Conservation (phyloP, 1,140 invertebrate species). For the Megalonaias nervosa region DNA sequence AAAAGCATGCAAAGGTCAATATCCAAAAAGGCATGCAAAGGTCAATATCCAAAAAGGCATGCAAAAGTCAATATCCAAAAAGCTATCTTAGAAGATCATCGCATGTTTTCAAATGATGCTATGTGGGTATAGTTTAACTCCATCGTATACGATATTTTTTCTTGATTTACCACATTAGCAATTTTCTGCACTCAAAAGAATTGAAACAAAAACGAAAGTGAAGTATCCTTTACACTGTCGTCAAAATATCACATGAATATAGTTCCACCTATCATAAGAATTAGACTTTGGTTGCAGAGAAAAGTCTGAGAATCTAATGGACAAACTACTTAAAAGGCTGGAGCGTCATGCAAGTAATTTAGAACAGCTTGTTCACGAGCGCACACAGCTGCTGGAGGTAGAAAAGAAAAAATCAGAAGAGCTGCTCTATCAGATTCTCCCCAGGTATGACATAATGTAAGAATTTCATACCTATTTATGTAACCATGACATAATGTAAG, state of each 20-base stretch:
- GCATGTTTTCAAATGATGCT: too few species aligned
- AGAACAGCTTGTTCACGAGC: constrained; percentile 89
- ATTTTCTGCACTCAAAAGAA: neutral
- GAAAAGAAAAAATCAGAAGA: constrained; percentile 95
- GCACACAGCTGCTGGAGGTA: constrained; percentile 90
- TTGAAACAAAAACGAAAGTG: neutral
- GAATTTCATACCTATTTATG: neutral
- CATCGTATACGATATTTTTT: neutral
- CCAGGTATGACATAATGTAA: constrained; percentile 76
- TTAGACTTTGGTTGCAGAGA: neutral
- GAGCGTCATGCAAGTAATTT: constrained; percentile 96
- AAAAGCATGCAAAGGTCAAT: too few species aligned
- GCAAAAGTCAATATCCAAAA: too few species aligned
- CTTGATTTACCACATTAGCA: neutral
- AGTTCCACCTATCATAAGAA: neutral
- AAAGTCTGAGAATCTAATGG: constrained; percentile 81
- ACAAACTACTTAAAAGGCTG: constrained; percentile 94
- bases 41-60: too few species aligned
- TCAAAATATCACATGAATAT: too few species aligned
- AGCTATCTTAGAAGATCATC: too few species aligned
- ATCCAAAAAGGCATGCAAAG: too few species aligned
- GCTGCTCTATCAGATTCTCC: constrained; percentile 91
- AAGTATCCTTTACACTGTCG: too few species aligned
- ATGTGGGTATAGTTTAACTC: neutral
- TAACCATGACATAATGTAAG: neutral